Evolutionary conservation across 2,888 invertebrate species (phyloP).

Genomic region (Fissipunctia ypsillon): DNA sequence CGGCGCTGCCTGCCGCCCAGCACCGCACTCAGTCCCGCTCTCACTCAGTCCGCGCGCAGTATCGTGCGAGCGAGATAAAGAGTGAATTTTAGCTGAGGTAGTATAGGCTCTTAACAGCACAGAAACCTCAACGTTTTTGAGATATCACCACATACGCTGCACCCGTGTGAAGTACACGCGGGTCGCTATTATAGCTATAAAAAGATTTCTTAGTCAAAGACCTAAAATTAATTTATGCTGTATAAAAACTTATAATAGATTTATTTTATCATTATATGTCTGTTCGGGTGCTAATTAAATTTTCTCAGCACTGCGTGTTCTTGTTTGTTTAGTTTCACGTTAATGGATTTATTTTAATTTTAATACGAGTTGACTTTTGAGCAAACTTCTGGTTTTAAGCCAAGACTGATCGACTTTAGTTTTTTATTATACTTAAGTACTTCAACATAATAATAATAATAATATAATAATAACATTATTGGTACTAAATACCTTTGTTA

Average conservation of each 20-base stretch:
- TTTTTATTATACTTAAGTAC: background rate
- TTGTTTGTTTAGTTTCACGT: background rate
- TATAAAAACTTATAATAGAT: background rate
- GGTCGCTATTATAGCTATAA: background rate
- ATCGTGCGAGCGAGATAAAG: too few relatives aligned
- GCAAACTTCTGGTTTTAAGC: background rate
- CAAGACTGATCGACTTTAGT: background rate
- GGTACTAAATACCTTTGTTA: too few relatives aligned
- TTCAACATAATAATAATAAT: background rate
- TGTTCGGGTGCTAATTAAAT: constrained; percentile 7
- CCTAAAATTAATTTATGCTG: constrained; percentile 6
- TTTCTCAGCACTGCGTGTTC: background rate
- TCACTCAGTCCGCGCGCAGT: too few relatives aligned
- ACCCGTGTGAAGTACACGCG: background rate
- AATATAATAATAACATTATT: too few relatives aligned
- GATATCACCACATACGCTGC: background rate
- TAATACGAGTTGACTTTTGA: background rate
- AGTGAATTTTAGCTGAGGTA: too few relatives aligned
- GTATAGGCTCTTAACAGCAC: too few relatives aligned
- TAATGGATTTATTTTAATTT: background rate
- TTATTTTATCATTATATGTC: constrained; percentile 12
- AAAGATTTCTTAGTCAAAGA: background rate
- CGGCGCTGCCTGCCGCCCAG: too few relatives aligned
- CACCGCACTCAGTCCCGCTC: too few relatives aligned
- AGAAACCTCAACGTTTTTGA: background rate